phyloP scores from a whole-genome alignment of 2,888 invertebrate genomes.

The Apamea epomidion region DNA sequence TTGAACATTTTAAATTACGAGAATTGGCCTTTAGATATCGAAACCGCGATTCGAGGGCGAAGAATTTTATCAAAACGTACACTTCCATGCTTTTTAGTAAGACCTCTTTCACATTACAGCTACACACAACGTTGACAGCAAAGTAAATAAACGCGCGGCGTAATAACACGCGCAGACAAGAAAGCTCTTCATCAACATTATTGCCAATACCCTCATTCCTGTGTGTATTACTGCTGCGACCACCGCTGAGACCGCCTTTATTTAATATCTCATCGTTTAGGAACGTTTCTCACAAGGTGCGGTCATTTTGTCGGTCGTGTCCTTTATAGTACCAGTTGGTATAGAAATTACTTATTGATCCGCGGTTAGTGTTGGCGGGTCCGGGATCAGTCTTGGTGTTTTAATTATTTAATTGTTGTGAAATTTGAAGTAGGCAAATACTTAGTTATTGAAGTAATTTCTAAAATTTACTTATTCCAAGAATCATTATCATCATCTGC shows the following conservation, averaged over 20 bases:
- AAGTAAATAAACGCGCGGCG: constrained; percentile 31
- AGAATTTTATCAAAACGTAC: not conserved
- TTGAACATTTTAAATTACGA: too few species aligned
- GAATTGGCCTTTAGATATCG: too few species aligned
- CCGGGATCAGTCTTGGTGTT: not conserved
- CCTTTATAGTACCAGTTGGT: not conserved
- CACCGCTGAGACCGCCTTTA: constrained; percentile 46
- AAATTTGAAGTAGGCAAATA: not conserved
- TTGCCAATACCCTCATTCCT: constrained; percentile 46
- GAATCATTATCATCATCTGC: not conserved
- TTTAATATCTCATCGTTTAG: constrained; percentile 40
- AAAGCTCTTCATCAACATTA: constrained; percentile 43
- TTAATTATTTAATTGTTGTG: not conserved
- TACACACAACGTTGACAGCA: not conserved
- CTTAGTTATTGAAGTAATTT: not conserved
- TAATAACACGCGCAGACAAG: constrained; percentile 32
- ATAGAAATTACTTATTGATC: constrained; percentile 37
- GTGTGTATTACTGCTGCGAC: constrained; percentile 35
- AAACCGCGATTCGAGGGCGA: not conserved
- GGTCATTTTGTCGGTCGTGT: constrained; percentile 15
- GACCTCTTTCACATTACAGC: not conserved
- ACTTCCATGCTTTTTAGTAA: not conserved
- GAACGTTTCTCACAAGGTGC: constrained; percentile 10
- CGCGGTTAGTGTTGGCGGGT: not conserved
- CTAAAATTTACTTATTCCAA: not conserved